Evolutionary conservation across 1,140 invertebrate species (phyloP).

Genomic region (Capitella teleta): DNA sequence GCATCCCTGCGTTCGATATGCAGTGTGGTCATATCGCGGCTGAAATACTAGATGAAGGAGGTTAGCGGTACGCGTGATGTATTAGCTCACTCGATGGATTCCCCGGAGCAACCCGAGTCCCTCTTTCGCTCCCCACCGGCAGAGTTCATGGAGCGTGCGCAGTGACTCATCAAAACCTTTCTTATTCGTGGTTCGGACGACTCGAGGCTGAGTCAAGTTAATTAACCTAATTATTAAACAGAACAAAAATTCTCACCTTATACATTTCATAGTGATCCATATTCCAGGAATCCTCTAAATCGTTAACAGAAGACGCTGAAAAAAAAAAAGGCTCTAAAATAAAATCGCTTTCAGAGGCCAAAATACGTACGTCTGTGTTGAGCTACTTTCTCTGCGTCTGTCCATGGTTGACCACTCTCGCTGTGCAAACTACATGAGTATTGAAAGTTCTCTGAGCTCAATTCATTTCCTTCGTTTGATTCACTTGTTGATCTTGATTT

Average conservation of each 20-base stretch:
- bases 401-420: too few relatives aligned
- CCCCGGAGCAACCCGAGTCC: conserved; percentile 27
- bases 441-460: conserved; percentile 18
- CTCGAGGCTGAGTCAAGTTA: conserved; percentile 22
- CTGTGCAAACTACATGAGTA: conserved; percentile 8
- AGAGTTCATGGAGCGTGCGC: conserved; percentile 29
- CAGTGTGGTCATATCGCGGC: neutral
- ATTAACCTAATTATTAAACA: too few relatives aligned
- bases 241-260: too few relatives aligned
- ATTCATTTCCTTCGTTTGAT: conserved; percentile 15
- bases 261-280: conserved; percentile 17
- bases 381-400: too few relatives aligned
- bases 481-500: too few relatives aligned
- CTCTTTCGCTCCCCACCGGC: conserved; percentile 33
- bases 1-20: neutral
- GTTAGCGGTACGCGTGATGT: too few relatives aligned
- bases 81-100: too few relatives aligned
- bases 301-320: too few relatives aligned
- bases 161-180: conserved; percentile 29
- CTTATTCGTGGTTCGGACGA: conserved; percentile 21
- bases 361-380: too few relatives aligned
- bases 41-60: conserved; percentile 5
- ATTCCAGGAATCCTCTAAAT: conserved; percentile 5
- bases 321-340: too few relatives aligned
- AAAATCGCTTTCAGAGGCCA: too few relatives aligned